Evolutionary conservation across 1,140 invertebrate genomes (phyloP).

Genomic region (Aphaenogaster ashmeadi): DNA sequence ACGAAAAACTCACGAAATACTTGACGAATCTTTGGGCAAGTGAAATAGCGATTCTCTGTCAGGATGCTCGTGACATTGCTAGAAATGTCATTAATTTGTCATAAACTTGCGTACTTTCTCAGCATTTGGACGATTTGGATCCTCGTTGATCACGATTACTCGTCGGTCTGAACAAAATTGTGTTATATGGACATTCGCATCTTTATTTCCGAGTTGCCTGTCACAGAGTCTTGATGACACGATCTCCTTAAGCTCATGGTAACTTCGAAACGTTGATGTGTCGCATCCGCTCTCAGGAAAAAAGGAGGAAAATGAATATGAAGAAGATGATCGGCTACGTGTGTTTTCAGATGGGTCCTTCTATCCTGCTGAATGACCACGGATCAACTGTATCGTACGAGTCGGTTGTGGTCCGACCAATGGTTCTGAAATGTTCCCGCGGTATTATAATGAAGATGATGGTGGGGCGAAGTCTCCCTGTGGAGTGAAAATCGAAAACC

Average conservation of each 20-base stretch:
- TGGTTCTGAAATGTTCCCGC: conserved; percentile 81
- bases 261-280: background rate
- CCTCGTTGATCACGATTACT: background rate
- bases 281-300: background rate
- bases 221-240: background rate
- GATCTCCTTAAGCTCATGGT: background rate
- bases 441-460: conserved; percentile 65
- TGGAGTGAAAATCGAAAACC: conserved; percentile 67
- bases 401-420: conserved; percentile 60
- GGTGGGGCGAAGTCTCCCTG: conserved; percentile 66
- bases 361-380: conserved; percentile 73
- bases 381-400: conserved; percentile 77
- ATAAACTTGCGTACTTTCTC: background rate
- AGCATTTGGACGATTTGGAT: background rate
- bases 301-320: background rate
- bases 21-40: background rate
- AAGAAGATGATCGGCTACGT: background rate
- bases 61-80: conserved; percentile 34
- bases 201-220: background rate
- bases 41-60: conserved; percentile 9
- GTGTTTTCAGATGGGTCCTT: conserved; percentile 18
- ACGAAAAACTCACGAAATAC: background rate
- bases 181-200: conserved; percentile 3
- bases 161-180: background rate
- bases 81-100: background rate